These are phyloP conservation scores for Rhingia campestris DNA, from an alignment of 2,888 invertebrate species.

Conservation along the genomic window DNA sequence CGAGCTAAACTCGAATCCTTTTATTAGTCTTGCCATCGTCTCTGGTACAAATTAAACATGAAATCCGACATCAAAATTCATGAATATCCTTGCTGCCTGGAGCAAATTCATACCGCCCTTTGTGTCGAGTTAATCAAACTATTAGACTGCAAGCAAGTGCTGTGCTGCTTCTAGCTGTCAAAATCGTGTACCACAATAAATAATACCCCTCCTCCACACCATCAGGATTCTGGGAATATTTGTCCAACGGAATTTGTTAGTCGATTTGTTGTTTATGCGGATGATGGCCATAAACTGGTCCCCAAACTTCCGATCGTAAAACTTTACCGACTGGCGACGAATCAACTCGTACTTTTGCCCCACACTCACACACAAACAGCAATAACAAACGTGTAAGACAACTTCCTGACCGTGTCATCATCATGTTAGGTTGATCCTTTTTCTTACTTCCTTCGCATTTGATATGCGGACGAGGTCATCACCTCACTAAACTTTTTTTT, in stretches of 20 bases:
- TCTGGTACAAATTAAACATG: slow-evolving; percentile 50
- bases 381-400: slow-evolving; percentile 47
- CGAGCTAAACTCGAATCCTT: slow-evolving; percentile 26
- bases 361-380: not conserved
- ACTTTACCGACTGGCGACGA: slow-evolving; percentile 16
- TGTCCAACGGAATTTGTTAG: slow-evolving; percentile 61
- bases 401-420: slow-evolving; percentile 63
- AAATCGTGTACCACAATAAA: slow-evolving; percentile 9
- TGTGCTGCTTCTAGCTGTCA: slow-evolving; percentile 5
- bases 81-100: slow-evolving; percentile 13
- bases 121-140: slow-evolving; percentile 65
- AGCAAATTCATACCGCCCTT: slow-evolving; percentile 1
- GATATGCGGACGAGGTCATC: slow-evolving; percentile 69
- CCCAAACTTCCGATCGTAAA: slow-evolving; percentile 42
- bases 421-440: slow-evolving; percentile 66
- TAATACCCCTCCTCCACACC: not conserved
- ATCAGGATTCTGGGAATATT: slow-evolving; percentile 19
- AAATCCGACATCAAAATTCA: slow-evolving; percentile 52
- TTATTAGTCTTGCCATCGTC: slow-evolving; percentile 5
- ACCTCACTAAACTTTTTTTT: slow-evolving; percentile 65
- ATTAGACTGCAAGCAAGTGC: slow-evolving; percentile 48
- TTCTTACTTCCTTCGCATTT: slow-evolving; percentile 42
- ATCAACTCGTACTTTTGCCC: not conserved
- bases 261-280: slow-evolving; percentile 67
- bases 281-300: slow-evolving; percentile 53